A percentile compares a stretch with the other conserved stretches of the same genome.
Conservation (phyloP, 2,113 vertebrate species). For the Chaetodon trifascialis region DNA sequence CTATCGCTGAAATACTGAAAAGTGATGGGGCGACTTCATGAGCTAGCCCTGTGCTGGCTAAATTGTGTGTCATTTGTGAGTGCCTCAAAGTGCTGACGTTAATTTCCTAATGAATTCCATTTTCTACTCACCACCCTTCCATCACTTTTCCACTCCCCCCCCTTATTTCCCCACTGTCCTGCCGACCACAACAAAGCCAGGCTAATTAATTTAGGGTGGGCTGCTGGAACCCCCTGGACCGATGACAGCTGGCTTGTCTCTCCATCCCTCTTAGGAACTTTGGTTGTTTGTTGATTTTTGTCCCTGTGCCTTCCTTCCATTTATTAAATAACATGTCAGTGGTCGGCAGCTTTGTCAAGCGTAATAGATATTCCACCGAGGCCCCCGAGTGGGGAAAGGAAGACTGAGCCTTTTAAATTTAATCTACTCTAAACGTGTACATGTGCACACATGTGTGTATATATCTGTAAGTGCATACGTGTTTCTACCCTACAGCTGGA, state of each 20-base stretch:
- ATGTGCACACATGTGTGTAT: conserved; percentile 56
- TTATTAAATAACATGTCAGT: conserved; percentile 89
- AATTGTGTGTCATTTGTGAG: conserved; percentile 83
- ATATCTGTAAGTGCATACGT: conserved; percentile 54
- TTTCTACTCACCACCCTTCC: conserved; percentile 81
- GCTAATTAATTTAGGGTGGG: conserved; percentile 87
- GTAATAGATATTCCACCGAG: conserved; percentile 85
- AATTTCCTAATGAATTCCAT: conserved; percentile 92
- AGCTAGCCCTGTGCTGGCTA: conserved; percentile 73
- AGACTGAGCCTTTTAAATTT: conserved; percentile 80
- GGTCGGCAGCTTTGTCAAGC: conserved; percentile 82
- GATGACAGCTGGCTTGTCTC: conserved; percentile 86
- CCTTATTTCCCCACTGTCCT: conserved; percentile 70
- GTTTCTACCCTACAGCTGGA: conserved; percentile 72
- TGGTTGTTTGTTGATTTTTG: conserved; percentile 80
- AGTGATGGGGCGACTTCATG: conserved; percentile 54
- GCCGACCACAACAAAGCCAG: conserved; percentile 84
- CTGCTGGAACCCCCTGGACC: conserved; percentile 80
- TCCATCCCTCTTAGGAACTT: conserved; percentile 78
- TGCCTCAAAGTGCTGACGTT: conserved; percentile 87
- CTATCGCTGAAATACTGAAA: conserved; percentile 41
- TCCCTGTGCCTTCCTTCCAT: conserved; percentile 76
- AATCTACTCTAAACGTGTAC: conserved; percentile 76
- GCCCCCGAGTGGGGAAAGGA: conserved; percentile 71
- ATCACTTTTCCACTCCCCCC: conserved; percentile 65